Percentiles rank a stretch among this genome's conserved stretches.
These are phyloP conservation scores for Paramisgurnus dabryanus DNA, from an alignment of 2,113 vertebrate genomes.

Conservation along the genomic window DNA sequence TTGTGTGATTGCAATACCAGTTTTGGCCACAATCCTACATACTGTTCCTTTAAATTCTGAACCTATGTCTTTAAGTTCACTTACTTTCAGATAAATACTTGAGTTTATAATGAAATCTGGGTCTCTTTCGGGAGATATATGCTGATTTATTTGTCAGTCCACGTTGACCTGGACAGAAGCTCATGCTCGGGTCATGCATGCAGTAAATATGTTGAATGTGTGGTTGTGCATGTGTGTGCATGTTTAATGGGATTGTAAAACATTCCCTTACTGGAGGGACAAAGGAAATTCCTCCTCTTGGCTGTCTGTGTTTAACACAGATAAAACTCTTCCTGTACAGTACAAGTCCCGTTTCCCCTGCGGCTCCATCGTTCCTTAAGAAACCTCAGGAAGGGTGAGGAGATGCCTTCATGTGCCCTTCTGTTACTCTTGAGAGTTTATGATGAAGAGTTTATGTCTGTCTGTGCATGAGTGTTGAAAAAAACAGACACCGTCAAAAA, in stretches of 20 bases:
- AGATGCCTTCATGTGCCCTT: constrained; percentile 47
- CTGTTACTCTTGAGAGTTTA: no score
- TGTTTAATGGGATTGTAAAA: constrained; percentile 72
- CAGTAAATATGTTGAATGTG: neutral
- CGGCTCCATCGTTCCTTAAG: constrained; percentile 82
- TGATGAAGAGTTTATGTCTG: no score
- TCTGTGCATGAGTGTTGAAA: no score
- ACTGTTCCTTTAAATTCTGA: no score
- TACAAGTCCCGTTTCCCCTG: constrained; percentile 95
- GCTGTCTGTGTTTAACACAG: constrained; percentile 93
- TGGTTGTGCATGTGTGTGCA: constrained; percentile 54
- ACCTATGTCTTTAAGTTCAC: no score
- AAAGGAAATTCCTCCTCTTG: constrained; percentile 97
- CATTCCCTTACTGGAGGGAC: constrained; percentile 77
- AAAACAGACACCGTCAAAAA: no score
- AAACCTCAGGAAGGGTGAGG: constrained; percentile 86
- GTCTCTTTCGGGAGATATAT: constrained; percentile 7
- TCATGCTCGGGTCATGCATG: neutral
- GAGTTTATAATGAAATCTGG: constrained; percentile 51
- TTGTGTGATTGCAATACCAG: no score
- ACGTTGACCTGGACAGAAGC: constrained; percentile 5
- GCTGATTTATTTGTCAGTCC: neutral
- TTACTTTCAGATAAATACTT: constrained; percentile 7
- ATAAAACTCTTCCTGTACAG: constrained; percentile 99
- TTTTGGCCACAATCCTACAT: no score